These are phyloP conservation scores for Microplitis mediator DNA, from an alignment of 1,140 invertebrate genomes.

Conservation along the genomic window DNA sequence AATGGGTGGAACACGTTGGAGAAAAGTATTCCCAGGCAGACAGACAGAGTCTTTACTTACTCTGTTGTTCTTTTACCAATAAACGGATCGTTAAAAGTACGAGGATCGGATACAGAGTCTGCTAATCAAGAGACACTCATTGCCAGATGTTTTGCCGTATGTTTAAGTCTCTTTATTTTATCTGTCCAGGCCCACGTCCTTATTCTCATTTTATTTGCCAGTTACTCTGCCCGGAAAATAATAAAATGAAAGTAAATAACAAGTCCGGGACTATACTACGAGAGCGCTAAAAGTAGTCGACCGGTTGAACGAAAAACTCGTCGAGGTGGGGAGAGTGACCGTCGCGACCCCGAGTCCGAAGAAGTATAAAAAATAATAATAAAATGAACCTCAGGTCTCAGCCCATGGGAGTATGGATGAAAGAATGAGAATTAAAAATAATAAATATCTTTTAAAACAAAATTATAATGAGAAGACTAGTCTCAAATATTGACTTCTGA, in stretches of 20 bases:
- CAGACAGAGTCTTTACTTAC: no score
- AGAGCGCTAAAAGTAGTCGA: slow-evolving; percentile 21
- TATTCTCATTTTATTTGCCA: background rate
- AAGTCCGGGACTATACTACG: background rate
- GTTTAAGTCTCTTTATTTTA: no score
- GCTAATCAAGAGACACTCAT: slow-evolving; percentile 16
- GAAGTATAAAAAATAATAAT: slow-evolving; percentile 1
- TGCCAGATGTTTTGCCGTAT: background rate
- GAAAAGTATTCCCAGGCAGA: no score
- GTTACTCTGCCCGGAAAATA: background rate
- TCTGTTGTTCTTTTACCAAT: background rate
- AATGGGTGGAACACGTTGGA: background rate
- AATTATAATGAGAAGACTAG: slow-evolving; percentile 11
- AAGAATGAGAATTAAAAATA: background rate
- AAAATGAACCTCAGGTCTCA: background rate
- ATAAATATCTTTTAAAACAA: background rate
- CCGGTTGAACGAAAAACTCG: slow-evolving; percentile 13
- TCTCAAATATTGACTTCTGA: background rate
- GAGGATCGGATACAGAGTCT: background rate
- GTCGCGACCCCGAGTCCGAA: background rate
- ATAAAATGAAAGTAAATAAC: background rate
- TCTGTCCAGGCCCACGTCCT: background rate
- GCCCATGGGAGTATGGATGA: background rate
- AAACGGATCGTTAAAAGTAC: background rate
- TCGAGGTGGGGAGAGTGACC: slow-evolving; percentile 5